Conservation (phyloP, 2,113 vertebrate species). For the Plestiodon gilberti region DNA sequence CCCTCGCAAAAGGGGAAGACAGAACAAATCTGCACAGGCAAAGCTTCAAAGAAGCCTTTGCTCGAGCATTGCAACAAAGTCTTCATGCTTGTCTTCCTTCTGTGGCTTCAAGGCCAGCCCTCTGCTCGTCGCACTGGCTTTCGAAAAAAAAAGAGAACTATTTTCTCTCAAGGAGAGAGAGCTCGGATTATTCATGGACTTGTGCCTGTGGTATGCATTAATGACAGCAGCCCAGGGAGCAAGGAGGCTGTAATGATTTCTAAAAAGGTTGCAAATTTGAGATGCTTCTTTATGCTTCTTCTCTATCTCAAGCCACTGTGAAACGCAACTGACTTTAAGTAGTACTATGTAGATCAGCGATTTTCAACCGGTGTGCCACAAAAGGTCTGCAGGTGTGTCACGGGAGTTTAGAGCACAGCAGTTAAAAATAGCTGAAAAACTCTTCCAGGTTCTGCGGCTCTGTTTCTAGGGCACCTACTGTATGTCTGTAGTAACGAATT, state of each 20-base stretch:
- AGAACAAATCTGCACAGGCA: slow-evolving; percentile 39
- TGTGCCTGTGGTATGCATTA: slow-evolving; percentile 18
- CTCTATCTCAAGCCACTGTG: rapidly evolving
- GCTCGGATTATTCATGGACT: slow-evolving; percentile 58
- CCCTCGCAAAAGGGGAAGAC: slow-evolving; percentile 58
- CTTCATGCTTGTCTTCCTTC: slow-evolving; percentile 30
- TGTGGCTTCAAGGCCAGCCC: slow-evolving; percentile 48
- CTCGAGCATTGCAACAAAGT: slow-evolving; percentile 59
- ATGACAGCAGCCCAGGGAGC: slow-evolving; percentile 51
- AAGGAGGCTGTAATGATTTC: slow-evolving; percentile 20
- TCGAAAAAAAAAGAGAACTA: not conserved
- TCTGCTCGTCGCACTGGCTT: slow-evolving; percentile 6
- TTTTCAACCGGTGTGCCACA: no score
- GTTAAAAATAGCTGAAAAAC: no score
- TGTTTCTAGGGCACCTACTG: no score
- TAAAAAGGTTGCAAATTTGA: slow-evolving; percentile 22
- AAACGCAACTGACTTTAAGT: not conserved
- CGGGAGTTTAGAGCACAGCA: no score
- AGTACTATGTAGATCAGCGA: not conserved
- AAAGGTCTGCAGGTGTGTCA: no score
- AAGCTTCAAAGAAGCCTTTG: slow-evolving; percentile 53
- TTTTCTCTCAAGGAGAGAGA: slow-evolving; percentile 43
- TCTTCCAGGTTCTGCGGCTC: no score
- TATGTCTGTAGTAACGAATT: no score
- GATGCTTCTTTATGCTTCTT: not conserved